Evolutionary conservation across 2,888 invertebrate species (phyloP).

Genomic region (Rhamphomyia laevipes): DNA sequence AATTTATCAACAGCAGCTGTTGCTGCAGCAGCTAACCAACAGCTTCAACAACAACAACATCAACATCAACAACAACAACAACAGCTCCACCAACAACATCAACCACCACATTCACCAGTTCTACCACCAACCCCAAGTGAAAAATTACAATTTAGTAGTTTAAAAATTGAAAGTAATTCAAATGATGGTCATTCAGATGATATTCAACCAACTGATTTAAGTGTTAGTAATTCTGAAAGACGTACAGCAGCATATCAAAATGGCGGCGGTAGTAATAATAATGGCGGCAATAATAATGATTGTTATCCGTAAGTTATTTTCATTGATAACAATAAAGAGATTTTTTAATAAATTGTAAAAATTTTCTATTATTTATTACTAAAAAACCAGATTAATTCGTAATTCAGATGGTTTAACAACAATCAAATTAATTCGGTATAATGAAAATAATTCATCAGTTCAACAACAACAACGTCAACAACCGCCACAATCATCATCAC

Average conservation of each 20-base stretch:
- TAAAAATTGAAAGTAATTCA: constrained; percentile 35
- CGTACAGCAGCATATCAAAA: not conserved
- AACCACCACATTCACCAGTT: constrained; percentile 34
- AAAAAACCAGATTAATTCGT: constrained; percentile 30
- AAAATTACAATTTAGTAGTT: constrained; percentile 32
- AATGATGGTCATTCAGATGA: constrained; percentile 39
- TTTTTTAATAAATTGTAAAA: not conserved
- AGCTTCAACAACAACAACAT: constrained; percentile 2
- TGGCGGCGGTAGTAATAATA: constrained; percentile 10
- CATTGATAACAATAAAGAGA: too few species aligned
- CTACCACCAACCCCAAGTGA: constrained; percentile 25
- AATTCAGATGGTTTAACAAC: constrained; percentile 38
- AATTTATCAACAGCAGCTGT: constrained; percentile 30
- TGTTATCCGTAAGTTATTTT: constrained; percentile 35
- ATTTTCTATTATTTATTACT: constrained; percentile 2
- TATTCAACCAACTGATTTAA: constrained; percentile 56
- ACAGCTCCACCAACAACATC: constrained; percentile 12
- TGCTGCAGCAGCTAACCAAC: not conserved
- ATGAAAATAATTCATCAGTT: constrained; percentile 19
- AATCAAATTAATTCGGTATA: constrained; percentile 37
- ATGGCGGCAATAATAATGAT: constrained; percentile 21
- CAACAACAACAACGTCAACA: constrained; percentile 1
- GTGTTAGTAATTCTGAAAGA: constrained; percentile 33
- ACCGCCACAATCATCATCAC: not conserved
- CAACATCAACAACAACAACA: not conserved